A percentile compares a stretch with the other conserved stretches of the same genome.
These are phyloP conservation scores for Sapajus apella DNA, from an alignment of 2,113 vertebrate genomes.

Conservation along the genomic window DNA sequence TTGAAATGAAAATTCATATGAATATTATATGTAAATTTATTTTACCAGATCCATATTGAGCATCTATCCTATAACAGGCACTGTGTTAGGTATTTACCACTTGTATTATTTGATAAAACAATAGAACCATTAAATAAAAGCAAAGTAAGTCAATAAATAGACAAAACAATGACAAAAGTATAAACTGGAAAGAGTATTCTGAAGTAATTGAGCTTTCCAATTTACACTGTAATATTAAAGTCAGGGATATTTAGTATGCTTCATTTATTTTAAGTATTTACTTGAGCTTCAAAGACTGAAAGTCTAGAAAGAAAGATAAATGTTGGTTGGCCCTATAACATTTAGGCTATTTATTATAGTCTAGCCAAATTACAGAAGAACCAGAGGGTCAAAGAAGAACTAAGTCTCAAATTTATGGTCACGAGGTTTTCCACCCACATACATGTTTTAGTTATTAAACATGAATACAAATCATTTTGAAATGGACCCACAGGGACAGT, in stretches of 20 bases:
- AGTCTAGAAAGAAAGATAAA: constrained; percentile 56
- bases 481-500: constrained; percentile 55
- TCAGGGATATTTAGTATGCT: constrained; percentile 16
- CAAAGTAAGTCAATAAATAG: not conserved
- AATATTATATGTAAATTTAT: not conserved
- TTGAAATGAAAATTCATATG: constrained; percentile 40
- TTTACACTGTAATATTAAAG: constrained; percentile 12
- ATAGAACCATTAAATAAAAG: constrained; percentile 30
- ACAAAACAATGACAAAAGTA: constrained; percentile 17
- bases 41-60: not conserved
- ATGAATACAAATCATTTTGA: constrained; percentile 58
- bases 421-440: constrained; percentile 66
- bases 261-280: constrained; percentile 58
- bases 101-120: not conserved
- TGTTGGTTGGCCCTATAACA: not conserved
- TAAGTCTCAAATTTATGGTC: constrained; percentile 64
- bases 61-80: not conserved
- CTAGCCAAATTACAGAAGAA: constrained; percentile 61
- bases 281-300: constrained; percentile 30
- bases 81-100: not conserved
- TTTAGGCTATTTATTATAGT: constrained; percentile 57
- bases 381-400: constrained; percentile 56
- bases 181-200: not conserved
- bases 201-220: not conserved
- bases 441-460: constrained; percentile 71